Evolutionary conservation across 2,888 invertebrate genomes (phyloP), one percentile per base, ranked within the genome.

Genomic region (Chloromyia formosa): DNA sequence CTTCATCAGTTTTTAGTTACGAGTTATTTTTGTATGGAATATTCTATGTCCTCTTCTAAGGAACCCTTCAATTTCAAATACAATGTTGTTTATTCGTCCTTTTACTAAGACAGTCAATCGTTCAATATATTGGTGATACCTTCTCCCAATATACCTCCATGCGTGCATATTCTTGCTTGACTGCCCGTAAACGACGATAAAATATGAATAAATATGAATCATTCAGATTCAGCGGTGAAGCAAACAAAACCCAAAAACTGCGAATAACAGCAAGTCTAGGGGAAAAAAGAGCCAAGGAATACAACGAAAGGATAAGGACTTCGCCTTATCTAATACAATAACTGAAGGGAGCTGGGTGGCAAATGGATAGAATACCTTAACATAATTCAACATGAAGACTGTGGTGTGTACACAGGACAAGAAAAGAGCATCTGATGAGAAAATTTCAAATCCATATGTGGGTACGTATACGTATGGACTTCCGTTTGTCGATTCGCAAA

Each of bases 121-220:
- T 64, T 72, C 27, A 73, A 22, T 49, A 58, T 20, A 58, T 61
- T 73, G 58, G 45, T 40, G 61, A n/a, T 58, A 56, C 58, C 66
- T 68, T 68, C 20, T 14, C 23, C 27, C 35, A 0, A 45, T 42
- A n/a, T 16, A 64, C 64, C 64, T 23, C 53, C 66, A 73, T 73
- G 68, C 73, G 68, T 66, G 62, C 61, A 66, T 62, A 73, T 64
- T 53, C 53, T 66, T 68, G 35, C 58, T 45, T 23, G 62, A 69
- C 58, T 74, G 71, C 71, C 71, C 73, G 71, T 71, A 71, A 62
- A 69, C 56, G 42, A 64, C 74, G 71, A 76, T 74, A 69, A 76
- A 74, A 76, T 76, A 76, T 76, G 75, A 76, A 76, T 76, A 76
- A 76, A 76, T 76, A 74, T 69, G 75, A 76, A 76, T 76, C 75